Evolutionary conservation across 2,113 vertebrate species (phyloP), one percentile per base, ranked within the genome.

Genomic region (Macrotis lagotis): DNA sequence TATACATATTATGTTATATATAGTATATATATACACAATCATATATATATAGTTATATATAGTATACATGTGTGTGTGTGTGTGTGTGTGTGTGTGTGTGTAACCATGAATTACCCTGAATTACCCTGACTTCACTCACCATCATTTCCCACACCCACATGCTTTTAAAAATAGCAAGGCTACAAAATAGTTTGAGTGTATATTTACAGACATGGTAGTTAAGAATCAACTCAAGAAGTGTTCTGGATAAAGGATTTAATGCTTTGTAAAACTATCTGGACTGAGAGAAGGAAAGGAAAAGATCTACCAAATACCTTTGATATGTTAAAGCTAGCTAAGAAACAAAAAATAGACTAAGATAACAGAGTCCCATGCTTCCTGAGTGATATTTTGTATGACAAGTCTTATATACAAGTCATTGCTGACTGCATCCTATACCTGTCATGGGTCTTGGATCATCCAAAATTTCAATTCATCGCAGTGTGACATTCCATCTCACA

Each of bases 141-240:
- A 96, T 96, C 83, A 97, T 92, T 95, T 97, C 93, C 50, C 91
- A 96, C 59, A 96, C 74, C 83, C 83, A 93, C 94, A 94, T 31
- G 59, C 50, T 95, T 96, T 97, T 95, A 50, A 96, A 97, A 97
- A 97, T 50, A 97, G 74, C 53, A 91, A n/a, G 52, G 91, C 93
- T 96, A 92, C 52, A 93, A 93, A 95, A 96, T 28, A 91, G 55
- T 96, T 97, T 96, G n/a, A 91, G 52, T 91, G 14, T 88, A 93
- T 89, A 93, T 92, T 95, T 95, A 97, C 11, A 93, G 94, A 96
- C 31, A 90, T 8, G 90, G 95, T 91, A 93, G 90, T 95, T 93
- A 96, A 90, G 92, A 96, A 51, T 47, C 52, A 83, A 91, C 94
- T 96, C 93, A 89, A 1, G 52, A 96, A 92, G 52, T 51, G 74